Base-by-base conservation (phyloP, 2,888 invertebrate genomes). In the Pterostichus madidus region DNA sequence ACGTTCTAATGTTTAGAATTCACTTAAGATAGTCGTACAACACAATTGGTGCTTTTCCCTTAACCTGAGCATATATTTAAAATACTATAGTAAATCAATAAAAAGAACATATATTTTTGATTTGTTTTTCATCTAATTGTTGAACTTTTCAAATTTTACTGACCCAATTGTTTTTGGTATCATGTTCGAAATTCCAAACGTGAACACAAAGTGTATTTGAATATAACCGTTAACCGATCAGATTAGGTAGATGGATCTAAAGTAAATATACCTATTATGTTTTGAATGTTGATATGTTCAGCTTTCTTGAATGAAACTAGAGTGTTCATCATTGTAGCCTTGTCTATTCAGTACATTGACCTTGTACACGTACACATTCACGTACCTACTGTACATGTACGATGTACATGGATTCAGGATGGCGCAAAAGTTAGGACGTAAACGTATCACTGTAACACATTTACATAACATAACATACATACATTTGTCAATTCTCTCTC, bases 241-340 rank as follows among this genome's bases (percentile, higher is more conserved):
- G 61, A 56, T 79, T 79, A 46, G 44, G 79, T 64, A 79, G 31
- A 76, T 24, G 17, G 31, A 49, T 17, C 44, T 17, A 73, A 49
- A 56, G 44, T 35, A 78, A 44, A 46, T 59, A 64, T 53, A 24
- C 24, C 24, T 24, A 80, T 71, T 53, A 80, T 80, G 68, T 68
- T 80, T 80, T 88, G 86, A 86, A 87, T 88, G 88, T 89, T 88
- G 86, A 88, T 80, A 89, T 89, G 89, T 90, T 89, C 89, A 89
- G 89, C 90, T 90, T 90, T 89, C 89, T 89, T 88, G 87, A 86
- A 87, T 89, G 89, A 90, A 90, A 89, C 88, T 90, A 90, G 89
- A 88, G 90, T 90, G 90, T 90, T 90, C 90, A 90, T 89, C 89
- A 89, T 89, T 90, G 88, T 90, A 89, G 89, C 89, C 89, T 90